Base-by-base conservation (phyloP, 2,797 vertebrate species). In the Gambusia yucatana region DNA sequence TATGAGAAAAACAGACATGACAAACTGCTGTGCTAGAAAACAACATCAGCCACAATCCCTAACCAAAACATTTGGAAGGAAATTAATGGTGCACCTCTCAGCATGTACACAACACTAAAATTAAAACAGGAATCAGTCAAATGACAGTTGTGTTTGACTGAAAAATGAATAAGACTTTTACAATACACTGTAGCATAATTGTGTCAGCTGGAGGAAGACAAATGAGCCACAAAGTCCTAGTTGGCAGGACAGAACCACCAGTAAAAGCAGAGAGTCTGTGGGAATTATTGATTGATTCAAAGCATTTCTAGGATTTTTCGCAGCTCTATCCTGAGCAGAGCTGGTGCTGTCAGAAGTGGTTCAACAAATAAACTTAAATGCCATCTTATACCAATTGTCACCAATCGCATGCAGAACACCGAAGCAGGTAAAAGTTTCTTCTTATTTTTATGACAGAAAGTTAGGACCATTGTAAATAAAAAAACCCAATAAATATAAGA, bases 261-360 rank as follows among this genome's bases (percentile, higher is more conserved):
- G 73, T 57, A 41, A 73, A 50, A 50, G 46, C 41, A 25, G 71
- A 13, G 47, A 50, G 28, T 73, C 46, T 48, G 28, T 33, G 47
- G 41, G 52, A 41, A 43, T 57, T 57, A 74, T 74, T 43, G 39
- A 74, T 52, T 39, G 63, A 65, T 22, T 41, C 63, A 65, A 41
- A 65, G 33, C 20, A 65, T 73, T 73, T 52, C 72, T 52, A 10
- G 5, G 30, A 39, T 36, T 52, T 52, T 73, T 36, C 7, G 25
- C 52, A 43, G 36, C 73, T 59, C 25, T n/a, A 43, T 8, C 14
- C 7, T 43, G 6, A 41, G 28, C 52, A 44, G 7, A 52, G 10
- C 48, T 8, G 48, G 47, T 39, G 48, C 48, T 73, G 47, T 52
- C 17, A 52, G 30, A 65, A 39, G 30, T 39, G 16, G 16, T 25